Base-by-base conservation (phyloP, 2,888 invertebrate species). In the Meta bourneti region DNA sequence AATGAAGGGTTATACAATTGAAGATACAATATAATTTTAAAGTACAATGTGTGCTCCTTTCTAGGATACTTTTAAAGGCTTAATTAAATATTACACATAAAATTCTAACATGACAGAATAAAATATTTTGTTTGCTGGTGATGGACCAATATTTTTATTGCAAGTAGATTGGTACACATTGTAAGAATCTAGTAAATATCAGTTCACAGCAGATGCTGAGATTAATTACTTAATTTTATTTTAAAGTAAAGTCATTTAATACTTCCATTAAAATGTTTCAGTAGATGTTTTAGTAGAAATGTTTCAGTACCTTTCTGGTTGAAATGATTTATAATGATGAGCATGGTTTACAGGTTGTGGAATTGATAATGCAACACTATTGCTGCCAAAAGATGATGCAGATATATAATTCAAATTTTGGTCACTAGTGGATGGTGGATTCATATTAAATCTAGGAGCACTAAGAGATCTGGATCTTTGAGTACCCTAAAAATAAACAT, bases 221-320 rank as follows among this genome's bases (percentile, higher is more conserved):
- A 34, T 34, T 34, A 34, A 34, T 49, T 34, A 34, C 34, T 34
- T 34, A 34, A 34, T 34, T 34, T 34, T 34, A 34, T 34, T 34
- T 34, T 34, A 34, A 34, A 34, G 34, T n/a, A n/a, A 34, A 34
- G 34, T 34, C 34, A 34, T 34, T 34, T 34, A 34, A 34, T 34
- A 34, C 34, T 34, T 4, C 34, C 34, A 2, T 34, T 34, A 34
- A 34, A 34, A 34, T 34, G 34, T 34, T n/a, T n/a, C n/a, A n/a
- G n/a, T n/a, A n/a, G n/a, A n/a, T n/a, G n/a, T n/a, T n/a, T n/a
- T n/a, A n/a, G n/a, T n/a, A n/a, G n/a, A n/a, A n/a, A n/a, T n/a
- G n/a, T n/a, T n/a, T n/a, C n/a, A n/a, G n/a, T n/a, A 91, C 91
- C 87, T 83, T 52, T 88, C 91, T 54, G 82, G 13, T 74, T 87